Base-by-base conservation (phyloP, 2,113 vertebrate genomes). In the Amblyopsis rosae region DNA sequence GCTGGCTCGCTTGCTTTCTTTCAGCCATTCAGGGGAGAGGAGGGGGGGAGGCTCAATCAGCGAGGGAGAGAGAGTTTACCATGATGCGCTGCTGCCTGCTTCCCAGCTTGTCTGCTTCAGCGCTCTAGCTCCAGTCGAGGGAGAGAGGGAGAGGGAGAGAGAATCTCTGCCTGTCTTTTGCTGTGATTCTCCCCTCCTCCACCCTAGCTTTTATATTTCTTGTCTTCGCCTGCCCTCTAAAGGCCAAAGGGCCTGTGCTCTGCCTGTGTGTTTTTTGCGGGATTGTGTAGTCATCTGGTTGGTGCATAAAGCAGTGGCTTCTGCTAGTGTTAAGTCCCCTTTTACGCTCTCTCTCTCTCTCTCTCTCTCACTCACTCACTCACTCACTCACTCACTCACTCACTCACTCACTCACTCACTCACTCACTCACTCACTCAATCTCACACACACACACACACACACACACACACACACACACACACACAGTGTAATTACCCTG, bases 181-280 rank as follows among this genome's bases (percentile, higher is more conserved):
- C 54, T 65, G 80, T 77, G 79, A 67, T 81, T 58, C 56, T 76
- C 74, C 84, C 82, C 75, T 86, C 86, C 85, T 86, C 89, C 80
- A 76, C 82, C 82, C 76, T 60, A 9, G 16, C 72, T 55, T 84
- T 86, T 90, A 88, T 92, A 95, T 96, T 96, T 93, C 93, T 92
- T 94, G 95, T 95, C 93, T 95, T 96, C 89, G 96, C 89, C 96
- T 98, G 96, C 97, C 97, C 96, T 96, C 96, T 99, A 96, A 96
- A 96, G 97, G 96, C 94, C 86, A 92, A 88, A 89, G 90, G 71
- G 89, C 92, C 35, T 54, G 63, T 65, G 63, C 54, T 55, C 49
- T 65, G 49, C 1, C 12, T n/a, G 49, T 35, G 54, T 17, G 48
- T 49, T 47, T 47, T 19, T 0, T 51, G 62, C 9, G 64, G 55